A percentile compares a stretch with the other conserved stretches of the same genome.
Evolutionary conservation across 1,140 invertebrate genomes (phyloP).

Genomic region (Protaetia brevitarsis): DNA sequence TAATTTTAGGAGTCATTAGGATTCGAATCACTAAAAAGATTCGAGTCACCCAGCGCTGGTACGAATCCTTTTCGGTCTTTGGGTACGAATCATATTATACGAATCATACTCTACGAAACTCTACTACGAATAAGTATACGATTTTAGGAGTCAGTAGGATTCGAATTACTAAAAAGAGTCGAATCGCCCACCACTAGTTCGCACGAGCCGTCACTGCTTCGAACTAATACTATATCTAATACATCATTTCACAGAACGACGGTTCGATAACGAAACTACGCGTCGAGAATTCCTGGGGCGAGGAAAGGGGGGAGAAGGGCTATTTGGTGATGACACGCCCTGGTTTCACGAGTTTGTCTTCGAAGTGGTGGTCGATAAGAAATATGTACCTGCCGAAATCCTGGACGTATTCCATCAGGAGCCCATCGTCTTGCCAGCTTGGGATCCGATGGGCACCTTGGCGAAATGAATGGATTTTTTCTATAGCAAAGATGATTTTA

Average conservation of each 20-base stretch:
- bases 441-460: conserved; percentile 90
- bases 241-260: too few species aligned
- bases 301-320: conserved; percentile 84
- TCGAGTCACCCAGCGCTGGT: too few species aligned
- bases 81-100: too few species aligned
- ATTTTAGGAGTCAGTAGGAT: too few species aligned
- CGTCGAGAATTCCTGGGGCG: conserved; percentile 90
- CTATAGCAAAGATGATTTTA: conserved; percentile 2
- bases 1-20: too few species aligned
- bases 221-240: too few species aligned
- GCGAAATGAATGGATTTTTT: conserved; percentile 50
- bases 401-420: conserved; percentile 72
- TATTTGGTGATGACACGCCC: conserved; percentile 78
- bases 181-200: too few species aligned
- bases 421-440: conserved; percentile 77
- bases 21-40: too few species aligned
- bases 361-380: conserved; percentile 86
- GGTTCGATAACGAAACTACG: conserved; percentile 70
- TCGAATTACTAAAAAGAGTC: too few species aligned
- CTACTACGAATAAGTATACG: not conserved
- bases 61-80: too few species aligned
- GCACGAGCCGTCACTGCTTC: too few species aligned
- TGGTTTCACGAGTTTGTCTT: conserved; percentile 92
- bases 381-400: conserved; percentile 71
- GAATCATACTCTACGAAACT: not conserved